Evolutionary conservation across 2,797 vertebrate genomes (phyloP), one percentile per base, ranked within the genome.

Genomic region (Antennarius maculatus): DNA sequence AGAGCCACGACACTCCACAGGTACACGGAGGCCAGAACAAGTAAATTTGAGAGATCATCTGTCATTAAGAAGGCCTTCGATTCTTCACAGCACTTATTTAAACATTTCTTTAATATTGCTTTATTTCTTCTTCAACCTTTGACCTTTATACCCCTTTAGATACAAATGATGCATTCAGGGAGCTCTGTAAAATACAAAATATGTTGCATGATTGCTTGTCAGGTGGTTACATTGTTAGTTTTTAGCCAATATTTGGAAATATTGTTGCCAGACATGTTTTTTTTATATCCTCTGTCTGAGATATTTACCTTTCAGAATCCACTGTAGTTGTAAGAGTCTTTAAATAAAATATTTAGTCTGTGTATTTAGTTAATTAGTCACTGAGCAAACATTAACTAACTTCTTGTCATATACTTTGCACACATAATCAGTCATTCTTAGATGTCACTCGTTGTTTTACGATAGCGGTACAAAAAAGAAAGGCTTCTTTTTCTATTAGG

Each of bases 1-100:
- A 98, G 93, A 95, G 93, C 84, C 96, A 97, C 37, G 97, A 99
- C 75, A 86, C 95, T 68, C 96, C 96, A 58, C 97, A 97, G 95
- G 97, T 99, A 76, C 6, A 2, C 39, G 23, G 23, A 2, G 23
- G 23, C 23, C 23, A 23, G 23, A 23, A 23, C 23, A 23, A 23
- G 23, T 23, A 23, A 34, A 34, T 39, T 9, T 9, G 37, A 39
- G 37, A 39, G 6, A 39, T 39, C 9, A 39, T 39, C 37, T 39
- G 37, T 39, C 37, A 39, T 39, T 39, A 39, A 39, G 37, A 39
- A 11, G 37, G 7, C 7, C 7, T 39, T 9, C 9, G 9, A 11
- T 39, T 39, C 9, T 34, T 34, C 2, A 8, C 5, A 34, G 31
- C 2, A 39, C 5, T 39, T 3, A 39, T 11, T 39, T 39, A 39